Percentiles rank a stretch among this genome's conserved stretches.
Evolutionary conservation across 2,113 vertebrate species (phyloP).

Genomic region (Riparia riparia): DNA sequence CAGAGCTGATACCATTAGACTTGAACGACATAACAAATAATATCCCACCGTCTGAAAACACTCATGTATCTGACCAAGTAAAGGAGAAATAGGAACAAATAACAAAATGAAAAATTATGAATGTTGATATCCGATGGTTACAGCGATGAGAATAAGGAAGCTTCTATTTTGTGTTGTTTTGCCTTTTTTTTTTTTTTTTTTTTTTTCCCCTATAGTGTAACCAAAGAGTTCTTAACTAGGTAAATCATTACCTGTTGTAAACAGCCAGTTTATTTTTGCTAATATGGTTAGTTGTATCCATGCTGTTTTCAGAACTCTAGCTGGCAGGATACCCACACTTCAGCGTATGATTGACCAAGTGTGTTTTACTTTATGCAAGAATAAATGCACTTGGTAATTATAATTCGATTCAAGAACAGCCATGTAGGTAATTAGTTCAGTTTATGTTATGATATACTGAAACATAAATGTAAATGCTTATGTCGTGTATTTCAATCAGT

Average conservation of each 20-base stretch:
- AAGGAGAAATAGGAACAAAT: not conserved
- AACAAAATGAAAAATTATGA: not conserved
- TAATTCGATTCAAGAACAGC: not conserved
- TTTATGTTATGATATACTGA: not conserved
- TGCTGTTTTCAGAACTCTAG: not conserved
- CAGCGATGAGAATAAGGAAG: not conserved
- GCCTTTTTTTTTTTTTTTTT: not conserved
- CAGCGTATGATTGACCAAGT: not conserved
- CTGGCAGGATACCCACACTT: not conserved
- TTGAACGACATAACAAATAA: accelerated
- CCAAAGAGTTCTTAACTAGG: not conserved
- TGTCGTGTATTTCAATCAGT: not conserved
- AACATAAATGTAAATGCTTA: not conserved
- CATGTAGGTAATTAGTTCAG: not conserved
- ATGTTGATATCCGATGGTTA: accelerated
- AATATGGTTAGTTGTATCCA: not conserved
- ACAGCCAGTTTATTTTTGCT: not conserved
- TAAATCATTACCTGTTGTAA: not conserved
- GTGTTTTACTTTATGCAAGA: not conserved
- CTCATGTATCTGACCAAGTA: not conserved
- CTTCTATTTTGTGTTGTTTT: not conserved
- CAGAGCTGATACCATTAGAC: not conserved
- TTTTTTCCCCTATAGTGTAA: not conserved
- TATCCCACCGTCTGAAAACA: accelerated
- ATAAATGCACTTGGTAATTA: not conserved